Percentiles rank a stretch among this genome's conserved stretches.
Evolutionary conservation across 2,797 vertebrate genomes (phyloP).

Genomic region (Brachyalestes nurse): DNA sequence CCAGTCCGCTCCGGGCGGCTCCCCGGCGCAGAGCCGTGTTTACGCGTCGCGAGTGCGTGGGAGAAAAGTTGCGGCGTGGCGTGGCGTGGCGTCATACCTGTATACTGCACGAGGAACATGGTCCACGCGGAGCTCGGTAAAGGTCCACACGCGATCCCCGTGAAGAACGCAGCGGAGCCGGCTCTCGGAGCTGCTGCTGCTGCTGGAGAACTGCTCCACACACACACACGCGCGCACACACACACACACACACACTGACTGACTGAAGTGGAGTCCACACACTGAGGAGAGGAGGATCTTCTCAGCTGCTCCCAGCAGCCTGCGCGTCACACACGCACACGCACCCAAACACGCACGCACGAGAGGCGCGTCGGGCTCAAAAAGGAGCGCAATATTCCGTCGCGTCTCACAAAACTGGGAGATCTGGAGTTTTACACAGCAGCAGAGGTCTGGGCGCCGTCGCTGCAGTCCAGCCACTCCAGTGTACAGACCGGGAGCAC

Average conservation of each 20-base stretch:
- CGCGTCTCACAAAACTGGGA: background rate
- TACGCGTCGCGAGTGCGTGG: background rate
- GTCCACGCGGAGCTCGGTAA: slow-evolving; percentile 64
- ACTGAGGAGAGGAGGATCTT: slow-evolving; percentile 73
- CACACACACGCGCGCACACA: background rate
- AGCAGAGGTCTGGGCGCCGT: too few relatives aligned
- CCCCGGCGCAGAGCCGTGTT: background rate
- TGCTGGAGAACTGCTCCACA: slow-evolving; percentile 52
- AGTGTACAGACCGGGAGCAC: too few relatives aligned
- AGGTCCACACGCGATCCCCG: slow-evolving; percentile 23
- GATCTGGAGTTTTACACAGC: too few relatives aligned
- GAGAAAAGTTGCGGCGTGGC: slow-evolving; percentile 49
- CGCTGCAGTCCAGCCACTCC: too few relatives aligned
- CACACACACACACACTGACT: slow-evolving; percentile 50
- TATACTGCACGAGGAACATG: slow-evolving; percentile 92
- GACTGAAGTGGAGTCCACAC: slow-evolving; percentile 76
- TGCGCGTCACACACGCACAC: slow-evolving; percentile 30
- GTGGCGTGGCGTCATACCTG: slow-evolving; percentile 77
- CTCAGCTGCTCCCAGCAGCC: slow-evolving; percentile 43
- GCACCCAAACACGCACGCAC: background rate
- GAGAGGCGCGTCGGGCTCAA: background rate
- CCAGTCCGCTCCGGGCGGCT: slow-evolving; percentile 33
- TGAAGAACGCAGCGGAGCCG: slow-evolving; percentile 39
- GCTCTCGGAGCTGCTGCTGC: slow-evolving; percentile 65
- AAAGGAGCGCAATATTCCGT: background rate